These are phyloP conservation scores for Sitobion miscanthi DNA, from an alignment of 1,140 invertebrate genomes.

Conservation along the genomic window DNA sequence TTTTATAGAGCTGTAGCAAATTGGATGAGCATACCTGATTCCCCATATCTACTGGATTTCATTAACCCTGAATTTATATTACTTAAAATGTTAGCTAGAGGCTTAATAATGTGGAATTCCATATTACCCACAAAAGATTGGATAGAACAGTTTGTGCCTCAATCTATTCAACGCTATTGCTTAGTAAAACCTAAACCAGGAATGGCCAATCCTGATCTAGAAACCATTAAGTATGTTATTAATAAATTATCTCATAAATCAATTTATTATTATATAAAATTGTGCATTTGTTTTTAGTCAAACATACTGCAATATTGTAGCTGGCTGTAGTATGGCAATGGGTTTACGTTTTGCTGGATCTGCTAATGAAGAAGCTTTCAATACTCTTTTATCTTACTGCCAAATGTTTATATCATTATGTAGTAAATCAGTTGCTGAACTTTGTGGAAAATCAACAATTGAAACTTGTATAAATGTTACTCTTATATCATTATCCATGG, in stretches of 20 bases:
- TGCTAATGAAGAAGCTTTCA: constrained; percentile 80
- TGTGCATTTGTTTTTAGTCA: constrained; percentile 71
- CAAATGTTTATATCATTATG: constrained; percentile 72
- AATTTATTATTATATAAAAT: neutral
- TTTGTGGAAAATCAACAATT: constrained; percentile 87
- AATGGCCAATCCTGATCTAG: constrained; percentile 79
- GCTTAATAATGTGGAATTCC: constrained; percentile 84
- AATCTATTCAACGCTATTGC: constrained; percentile 74
- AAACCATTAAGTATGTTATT: constrained; percentile 84
- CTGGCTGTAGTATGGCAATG: constrained; percentile 92
- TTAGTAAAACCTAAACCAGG: constrained; percentile 73
- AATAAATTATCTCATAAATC: constrained; percentile 43
- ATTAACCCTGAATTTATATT: constrained; percentile 93
- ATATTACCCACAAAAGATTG: constrained; percentile 82
- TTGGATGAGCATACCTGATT: constrained; percentile 91
- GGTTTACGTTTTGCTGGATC: constrained; percentile 94
- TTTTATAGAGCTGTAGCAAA: constrained; percentile 79
- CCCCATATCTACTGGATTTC: constrained; percentile 89
- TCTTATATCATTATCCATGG: constrained; percentile 80
- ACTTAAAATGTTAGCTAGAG: constrained; percentile 77
- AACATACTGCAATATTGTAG: constrained; percentile 94
- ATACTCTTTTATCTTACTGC: constrained; percentile 74
- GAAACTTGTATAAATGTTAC: constrained; percentile 88
- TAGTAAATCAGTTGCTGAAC: constrained; percentile 77
- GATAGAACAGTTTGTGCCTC: constrained; percentile 84